phyloP scores from a whole-genome alignment of 1,140 invertebrate genomes.

The Hormaphis cornu region DNA sequence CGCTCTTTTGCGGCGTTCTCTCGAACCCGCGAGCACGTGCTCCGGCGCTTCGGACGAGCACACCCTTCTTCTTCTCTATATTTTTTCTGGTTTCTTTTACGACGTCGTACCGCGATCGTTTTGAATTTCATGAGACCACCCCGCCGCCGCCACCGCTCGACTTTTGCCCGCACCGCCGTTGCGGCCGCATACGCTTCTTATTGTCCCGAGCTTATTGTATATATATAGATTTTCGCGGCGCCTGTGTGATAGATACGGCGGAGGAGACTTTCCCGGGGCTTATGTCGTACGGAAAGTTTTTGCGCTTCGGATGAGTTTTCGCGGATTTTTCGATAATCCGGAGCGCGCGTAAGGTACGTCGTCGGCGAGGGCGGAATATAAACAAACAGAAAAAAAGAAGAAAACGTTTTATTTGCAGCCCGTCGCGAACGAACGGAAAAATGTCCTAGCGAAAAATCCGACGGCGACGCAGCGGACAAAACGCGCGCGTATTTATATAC shows the following conservation, averaged over 20 bases:
- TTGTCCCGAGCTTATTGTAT: not conserved
- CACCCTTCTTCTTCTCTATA: too few species aligned
- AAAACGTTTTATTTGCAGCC: not conserved
- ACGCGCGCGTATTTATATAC: too few species aligned
- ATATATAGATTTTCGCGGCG: not conserved
- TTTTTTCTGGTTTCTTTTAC: too few species aligned
- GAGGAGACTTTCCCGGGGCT: not conserved
- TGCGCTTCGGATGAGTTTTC: constrained; percentile 11
- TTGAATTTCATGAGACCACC: constrained; percentile 10
- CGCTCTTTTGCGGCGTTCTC: too few species aligned
- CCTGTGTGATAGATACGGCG: too few species aligned
- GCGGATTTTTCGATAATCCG: constrained; percentile 26
- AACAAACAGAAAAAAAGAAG: not conserved
- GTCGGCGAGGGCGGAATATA: too few species aligned
- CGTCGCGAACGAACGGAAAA: not conserved
- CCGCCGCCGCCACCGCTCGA: not conserved
- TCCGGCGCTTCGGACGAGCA: too few species aligned
- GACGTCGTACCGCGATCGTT: constrained; percentile 22
- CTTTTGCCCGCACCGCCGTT: not conserved
- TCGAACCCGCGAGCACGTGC: too few species aligned
- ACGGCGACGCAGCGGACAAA: not conserved
- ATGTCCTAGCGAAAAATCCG: not conserved
- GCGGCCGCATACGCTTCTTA: too few species aligned
- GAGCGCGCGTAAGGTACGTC: not conserved
- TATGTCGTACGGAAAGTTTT: constrained; percentile 25